phyloP scores from a whole-genome alignment of 2,113 vertebrate species.

The Pomatostomus ruficeps region DNA sequence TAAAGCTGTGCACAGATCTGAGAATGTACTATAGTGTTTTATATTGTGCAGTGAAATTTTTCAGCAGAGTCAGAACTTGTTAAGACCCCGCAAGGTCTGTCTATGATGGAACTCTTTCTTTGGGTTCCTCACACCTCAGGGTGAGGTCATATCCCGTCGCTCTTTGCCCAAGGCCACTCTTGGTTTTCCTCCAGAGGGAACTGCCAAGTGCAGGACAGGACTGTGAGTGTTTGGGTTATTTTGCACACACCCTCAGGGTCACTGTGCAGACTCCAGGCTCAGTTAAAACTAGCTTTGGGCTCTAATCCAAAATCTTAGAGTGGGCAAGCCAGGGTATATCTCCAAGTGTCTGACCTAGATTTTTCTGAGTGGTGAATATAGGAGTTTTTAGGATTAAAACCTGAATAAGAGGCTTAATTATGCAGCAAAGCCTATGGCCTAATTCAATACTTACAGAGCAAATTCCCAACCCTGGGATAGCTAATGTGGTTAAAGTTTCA shows the following conservation, averaged over 20 bases:
- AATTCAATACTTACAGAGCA: neutral
- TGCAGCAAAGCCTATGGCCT: neutral
- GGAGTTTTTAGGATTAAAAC: neutral
- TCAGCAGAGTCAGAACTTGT: neutral
- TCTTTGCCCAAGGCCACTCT: neutral
- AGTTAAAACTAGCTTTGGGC: neutral
- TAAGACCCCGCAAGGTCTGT: fast-evolving
- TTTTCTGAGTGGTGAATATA: neutral
- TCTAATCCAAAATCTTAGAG: neutral
- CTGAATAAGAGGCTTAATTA: neutral
- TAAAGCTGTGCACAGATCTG: neutral
- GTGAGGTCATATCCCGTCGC: neutral
- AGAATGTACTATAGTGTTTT: fast-evolving
- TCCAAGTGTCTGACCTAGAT: neutral
- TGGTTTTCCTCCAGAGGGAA: neutral
- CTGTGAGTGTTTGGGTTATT: neutral
- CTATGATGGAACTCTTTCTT: neutral
- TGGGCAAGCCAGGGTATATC: neutral
- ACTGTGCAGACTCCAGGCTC: neutral
- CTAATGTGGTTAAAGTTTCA: neutral
- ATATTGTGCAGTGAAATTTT: neutral
- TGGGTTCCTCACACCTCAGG: neutral
- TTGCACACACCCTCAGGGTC: neutral
- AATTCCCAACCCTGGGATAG: neutral
- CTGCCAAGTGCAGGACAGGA: neutral